Evolutionary conservation across 2,113 vertebrate species (phyloP).

Genomic region (Lycocorax pyrrhopterus): DNA sequence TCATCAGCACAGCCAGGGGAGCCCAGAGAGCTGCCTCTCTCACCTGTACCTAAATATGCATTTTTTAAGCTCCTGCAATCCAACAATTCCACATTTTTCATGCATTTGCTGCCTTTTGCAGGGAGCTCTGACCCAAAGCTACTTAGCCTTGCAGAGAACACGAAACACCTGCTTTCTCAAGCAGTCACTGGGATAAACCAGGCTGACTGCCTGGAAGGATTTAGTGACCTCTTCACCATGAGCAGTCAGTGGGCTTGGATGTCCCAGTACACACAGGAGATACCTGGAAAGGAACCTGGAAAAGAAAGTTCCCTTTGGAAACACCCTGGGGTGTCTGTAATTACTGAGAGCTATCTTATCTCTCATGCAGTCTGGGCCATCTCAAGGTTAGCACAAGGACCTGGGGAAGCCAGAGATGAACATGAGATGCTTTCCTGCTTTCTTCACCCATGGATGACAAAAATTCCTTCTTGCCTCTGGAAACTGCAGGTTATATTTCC

Average conservation of each 20-base stretch:
- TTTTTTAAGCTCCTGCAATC: background rate
- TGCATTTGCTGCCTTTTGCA: background rate
- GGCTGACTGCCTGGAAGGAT: background rate
- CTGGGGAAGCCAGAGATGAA: background rate
- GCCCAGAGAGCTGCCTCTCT: background rate
- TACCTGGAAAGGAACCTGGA: background rate
- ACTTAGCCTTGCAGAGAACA: accelerated
- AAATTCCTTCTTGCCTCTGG: background rate
- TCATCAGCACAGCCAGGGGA: background rate
- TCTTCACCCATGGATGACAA: background rate
- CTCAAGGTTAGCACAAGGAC: background rate
- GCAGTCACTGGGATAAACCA: background rate
- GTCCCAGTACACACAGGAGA: background rate
- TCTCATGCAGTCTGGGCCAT: background rate
- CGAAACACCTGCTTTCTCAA: accelerated
- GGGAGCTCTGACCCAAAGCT: background rate
- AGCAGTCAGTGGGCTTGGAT: background rate
- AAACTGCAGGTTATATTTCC: background rate
- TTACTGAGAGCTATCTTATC: background rate
- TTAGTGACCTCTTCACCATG: background rate
- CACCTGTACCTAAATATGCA: background rate
- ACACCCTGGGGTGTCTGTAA: background rate
- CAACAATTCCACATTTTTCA: background rate
- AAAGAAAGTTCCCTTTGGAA: background rate
- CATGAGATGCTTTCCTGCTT: background rate